These are phyloP conservation scores for Euplexia lucipara DNA, from an alignment of 2,888 invertebrate genomes.

Conservation along the genomic window DNA sequence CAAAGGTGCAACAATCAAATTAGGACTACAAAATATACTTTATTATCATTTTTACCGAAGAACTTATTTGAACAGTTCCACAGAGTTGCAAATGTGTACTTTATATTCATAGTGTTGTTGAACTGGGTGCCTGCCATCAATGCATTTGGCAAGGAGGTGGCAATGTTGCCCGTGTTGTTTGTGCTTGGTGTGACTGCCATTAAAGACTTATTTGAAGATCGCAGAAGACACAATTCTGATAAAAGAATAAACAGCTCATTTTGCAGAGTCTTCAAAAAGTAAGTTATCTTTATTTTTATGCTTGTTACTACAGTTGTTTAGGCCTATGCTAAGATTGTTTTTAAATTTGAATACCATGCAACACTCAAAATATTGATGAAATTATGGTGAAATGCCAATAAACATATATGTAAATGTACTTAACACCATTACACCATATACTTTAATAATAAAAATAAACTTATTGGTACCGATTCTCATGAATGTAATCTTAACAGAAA, in stretches of 20 bases:
- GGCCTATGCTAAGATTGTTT: neutral
- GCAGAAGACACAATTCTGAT: conserved; percentile 97
- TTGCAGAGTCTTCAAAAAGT: conserved; percentile 98
- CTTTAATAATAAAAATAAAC: too few relatives aligned
- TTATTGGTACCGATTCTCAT: neutral
- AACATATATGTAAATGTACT: too few relatives aligned
- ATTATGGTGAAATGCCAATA: too few relatives aligned
- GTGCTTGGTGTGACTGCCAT: conserved; percentile 98
- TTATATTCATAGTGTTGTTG: conserved; percentile 98
- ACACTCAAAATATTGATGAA: neutral
- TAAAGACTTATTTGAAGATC: conserved; percentile 98
- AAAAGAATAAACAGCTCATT: conserved; percentile 98
- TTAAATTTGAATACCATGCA: neutral
- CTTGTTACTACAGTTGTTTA: neutral
- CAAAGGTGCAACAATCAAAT: conserved; percentile 95
- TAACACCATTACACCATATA: too few relatives aligned
- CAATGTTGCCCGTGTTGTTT: conserved; percentile 98
- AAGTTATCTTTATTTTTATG: conserved; percentile 65
- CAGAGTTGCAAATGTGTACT: conserved; percentile 99
- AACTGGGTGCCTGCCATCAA: conserved; percentile 99
- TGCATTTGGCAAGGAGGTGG: conserved; percentile 98
- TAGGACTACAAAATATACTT: conserved; percentile 98
- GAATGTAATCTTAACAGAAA: neutral
- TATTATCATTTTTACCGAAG: conserved; percentile 98
- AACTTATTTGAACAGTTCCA: conserved; percentile 99